Base-by-base conservation (phyloP, 2,888 invertebrate species). In the Neria commutata region DNA sequence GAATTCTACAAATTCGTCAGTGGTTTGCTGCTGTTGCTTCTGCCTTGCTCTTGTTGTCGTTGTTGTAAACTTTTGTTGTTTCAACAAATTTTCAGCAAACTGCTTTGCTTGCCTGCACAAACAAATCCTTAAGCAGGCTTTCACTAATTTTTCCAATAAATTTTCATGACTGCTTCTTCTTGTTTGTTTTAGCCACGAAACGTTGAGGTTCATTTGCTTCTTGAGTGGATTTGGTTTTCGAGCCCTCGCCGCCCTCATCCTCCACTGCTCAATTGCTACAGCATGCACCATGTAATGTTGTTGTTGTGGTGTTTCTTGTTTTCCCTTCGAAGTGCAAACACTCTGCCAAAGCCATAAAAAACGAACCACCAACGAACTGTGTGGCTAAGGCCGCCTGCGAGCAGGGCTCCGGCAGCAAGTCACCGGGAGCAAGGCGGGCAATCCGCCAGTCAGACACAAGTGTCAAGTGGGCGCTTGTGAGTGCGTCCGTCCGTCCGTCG, bases 111-210 rank as follows among this genome's bases (percentile, higher is more conserved):
- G 29, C 29, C 29, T 29, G 29, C 29, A 29, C 29, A 29, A 29
- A 29, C 29, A 29, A 5, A 58, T 58, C 58, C 58, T 58, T 53
- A n/a, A 24, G 40, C 11, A 33, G 48, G 29, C 53, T 58, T 52
- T 48, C n/a, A 58, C 58, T 58, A 49, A 58, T 58, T 58, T 58
- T 48, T 53, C 29, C 53, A 53, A 58, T 58, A 25, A 58, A 49
- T 40, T 48, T 47, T 49, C 49, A 47, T 58, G n/a, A 29, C 29
- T 8, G 11, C 29, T 29, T 45, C 50, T 26, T 49, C 26, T 46
- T 54, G 49, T 61, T 55, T 52, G 55, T 14, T 61, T 63, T 61
- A n/a, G n/a, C n/a, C n/a, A n/a, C n/a, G 55, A 56, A 60, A 57
- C 60, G 50, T 58, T 47, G 60, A 60, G 60, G 56, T 24, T 47